Evolutionary conservation across 2,888 invertebrate species (phyloP).

Genomic region (Clivina fossor): DNA sequence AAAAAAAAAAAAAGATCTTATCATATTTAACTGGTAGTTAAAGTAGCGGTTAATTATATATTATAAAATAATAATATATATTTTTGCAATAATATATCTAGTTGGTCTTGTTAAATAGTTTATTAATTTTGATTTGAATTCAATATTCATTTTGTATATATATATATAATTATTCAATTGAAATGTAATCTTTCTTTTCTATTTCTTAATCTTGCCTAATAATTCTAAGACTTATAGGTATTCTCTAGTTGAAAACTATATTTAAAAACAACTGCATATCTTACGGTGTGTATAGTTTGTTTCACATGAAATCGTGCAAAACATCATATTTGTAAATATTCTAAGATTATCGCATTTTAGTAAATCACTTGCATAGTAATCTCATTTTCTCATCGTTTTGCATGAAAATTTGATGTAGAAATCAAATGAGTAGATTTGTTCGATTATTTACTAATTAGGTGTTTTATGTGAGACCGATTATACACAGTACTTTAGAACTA

Average conservation of each 20-base stretch:
- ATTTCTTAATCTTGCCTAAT: slow-evolving; percentile 24
- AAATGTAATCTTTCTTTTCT: slow-evolving; percentile 10
- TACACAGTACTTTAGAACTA: too few species aligned
- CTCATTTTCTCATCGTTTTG: too few species aligned
- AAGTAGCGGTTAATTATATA: slow-evolving; percentile 9
- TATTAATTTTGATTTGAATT: slow-evolving; percentile 12
- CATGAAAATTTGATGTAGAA: too few species aligned
- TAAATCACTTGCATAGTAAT: too few species aligned
- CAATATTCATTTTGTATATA: slow-evolving; percentile 6
- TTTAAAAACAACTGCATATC: slow-evolving; percentile 22
- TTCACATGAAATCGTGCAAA: slow-evolving; percentile 12
- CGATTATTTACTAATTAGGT: too few species aligned
- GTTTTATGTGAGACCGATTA: too few species aligned
- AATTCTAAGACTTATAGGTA: slow-evolving; percentile 13
- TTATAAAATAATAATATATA: slow-evolving; percentile 23
- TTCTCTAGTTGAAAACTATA: slow-evolving; percentile 11
- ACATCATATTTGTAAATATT: too few species aligned
- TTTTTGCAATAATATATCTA: slow-evolving; percentile 27
- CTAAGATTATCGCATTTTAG: too few species aligned
- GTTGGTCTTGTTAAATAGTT: slow-evolving; percentile 20
- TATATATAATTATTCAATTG: neutral
- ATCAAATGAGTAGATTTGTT: too few species aligned
- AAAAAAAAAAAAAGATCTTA: too few species aligned
- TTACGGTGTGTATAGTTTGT: slow-evolving; percentile 15
- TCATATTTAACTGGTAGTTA: neutral